Percentiles rank a stretch among this genome's conserved stretches.
These are phyloP conservation scores for Odontocolon sp. DNA, from an alignment of 2,888 invertebrate species.

Conservation along the genomic window DNA sequence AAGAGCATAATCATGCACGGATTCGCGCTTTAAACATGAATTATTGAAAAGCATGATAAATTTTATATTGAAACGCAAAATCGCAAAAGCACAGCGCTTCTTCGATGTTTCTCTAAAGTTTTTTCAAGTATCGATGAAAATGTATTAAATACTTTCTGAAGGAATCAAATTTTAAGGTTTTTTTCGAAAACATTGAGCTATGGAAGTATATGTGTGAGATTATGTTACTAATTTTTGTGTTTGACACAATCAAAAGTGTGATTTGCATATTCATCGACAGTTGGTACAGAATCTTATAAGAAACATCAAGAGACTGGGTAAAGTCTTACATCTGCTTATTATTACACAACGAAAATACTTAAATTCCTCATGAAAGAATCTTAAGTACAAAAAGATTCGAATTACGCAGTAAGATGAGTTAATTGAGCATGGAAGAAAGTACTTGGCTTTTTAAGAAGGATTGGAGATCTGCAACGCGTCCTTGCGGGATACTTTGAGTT, in stretches of 20 bases:
- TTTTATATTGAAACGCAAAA: background rate
- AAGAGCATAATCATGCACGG: slow-evolving; percentile 31
- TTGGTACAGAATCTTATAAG: too few relatives aligned
- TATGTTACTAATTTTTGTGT: too few relatives aligned
- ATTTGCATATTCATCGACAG: too few relatives aligned
- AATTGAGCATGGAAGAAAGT: slow-evolving; percentile 4
- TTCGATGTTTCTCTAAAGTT: background rate
- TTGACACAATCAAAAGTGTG: too few relatives aligned
- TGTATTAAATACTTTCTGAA: too few relatives aligned
- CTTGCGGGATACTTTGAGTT: too few relatives aligned
- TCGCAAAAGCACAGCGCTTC: background rate
- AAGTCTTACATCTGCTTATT: background rate
- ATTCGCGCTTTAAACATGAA: slow-evolving; percentile 23
- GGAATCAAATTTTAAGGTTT: too few relatives aligned
- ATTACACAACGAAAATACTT: slow-evolving; percentile 10
- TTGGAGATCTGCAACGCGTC: too few relatives aligned
- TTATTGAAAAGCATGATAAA: slow-evolving; percentile 11
- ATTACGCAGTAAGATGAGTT: too few relatives aligned
- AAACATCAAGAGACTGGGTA: background rate
- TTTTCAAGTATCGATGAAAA: background rate
- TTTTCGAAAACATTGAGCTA: too few relatives aligned
- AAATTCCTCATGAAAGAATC: background rate
- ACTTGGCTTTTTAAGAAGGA: slow-evolving; percentile 1
- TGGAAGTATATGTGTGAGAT: too few relatives aligned
- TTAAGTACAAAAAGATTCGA: too few relatives aligned